phyloP scores from a whole-genome alignment of 2,113 vertebrate genomes.

The Callorhinus ursinus region DNA sequence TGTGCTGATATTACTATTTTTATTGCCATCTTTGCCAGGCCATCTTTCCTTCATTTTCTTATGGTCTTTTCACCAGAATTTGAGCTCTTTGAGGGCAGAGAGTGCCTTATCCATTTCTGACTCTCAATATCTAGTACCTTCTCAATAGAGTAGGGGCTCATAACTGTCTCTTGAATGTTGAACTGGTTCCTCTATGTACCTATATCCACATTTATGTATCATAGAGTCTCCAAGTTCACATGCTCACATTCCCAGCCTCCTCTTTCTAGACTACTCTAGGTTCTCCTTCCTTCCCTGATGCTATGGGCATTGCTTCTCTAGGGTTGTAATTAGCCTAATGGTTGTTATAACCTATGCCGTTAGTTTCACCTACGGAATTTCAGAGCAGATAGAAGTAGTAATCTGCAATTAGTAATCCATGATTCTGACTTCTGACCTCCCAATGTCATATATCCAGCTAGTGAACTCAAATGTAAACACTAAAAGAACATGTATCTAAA shows the following conservation, averaged over 20 bases:
- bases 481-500: background rate
- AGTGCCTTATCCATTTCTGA: background rate
- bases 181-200: background rate
- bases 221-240: background rate
- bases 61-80: background rate
- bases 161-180: background rate
- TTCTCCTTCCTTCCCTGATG: background rate
- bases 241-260: background rate
- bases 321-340: background rate
- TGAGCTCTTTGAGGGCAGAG: background rate
- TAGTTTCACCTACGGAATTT: constrained; percentile 1
- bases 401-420: background rate
- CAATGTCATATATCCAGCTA: background rate
- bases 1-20: background rate
- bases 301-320: background rate
- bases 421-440: background rate
- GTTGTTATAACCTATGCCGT: background rate
- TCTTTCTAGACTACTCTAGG: background rate
- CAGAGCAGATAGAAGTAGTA: background rate
- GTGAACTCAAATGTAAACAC: background rate
- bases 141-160: background rate
- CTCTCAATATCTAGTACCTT: background rate
- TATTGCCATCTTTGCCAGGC: background rate
- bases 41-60: background rate
- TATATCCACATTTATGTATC: background rate